A percentile compares a stretch with the other conserved stretches of the same genome.
Conservation (phyloP, 1,140 invertebrate genomes). For the Chlorops oryzae region DNA sequence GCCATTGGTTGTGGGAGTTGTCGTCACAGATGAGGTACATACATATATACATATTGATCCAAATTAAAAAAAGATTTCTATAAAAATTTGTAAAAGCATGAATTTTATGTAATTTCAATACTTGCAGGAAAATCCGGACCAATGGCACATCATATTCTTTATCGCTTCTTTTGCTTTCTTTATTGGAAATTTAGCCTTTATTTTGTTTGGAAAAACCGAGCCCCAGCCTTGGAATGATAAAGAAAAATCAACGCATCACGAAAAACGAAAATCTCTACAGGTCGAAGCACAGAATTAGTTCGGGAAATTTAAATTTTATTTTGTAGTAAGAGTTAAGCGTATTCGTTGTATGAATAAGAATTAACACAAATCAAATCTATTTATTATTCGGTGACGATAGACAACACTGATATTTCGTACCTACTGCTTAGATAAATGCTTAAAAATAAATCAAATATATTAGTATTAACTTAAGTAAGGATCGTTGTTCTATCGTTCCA, state of each 20-base stretch:
- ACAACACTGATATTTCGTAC: no score
- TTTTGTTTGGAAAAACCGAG: conserved; percentile 2
- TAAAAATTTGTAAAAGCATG: no score
- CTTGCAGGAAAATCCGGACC: conserved; percentile 48
- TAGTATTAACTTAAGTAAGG: no score
- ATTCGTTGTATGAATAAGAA: background rate
- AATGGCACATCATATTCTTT: conserved; percentile 73
- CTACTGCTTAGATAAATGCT: no score
- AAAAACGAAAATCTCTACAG: background rate
- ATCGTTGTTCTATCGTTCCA: no score
- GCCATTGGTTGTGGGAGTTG: conserved; percentile 57
- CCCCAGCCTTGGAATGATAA: conserved; percentile 43
- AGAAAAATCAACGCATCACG: background rate
- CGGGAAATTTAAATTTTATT: background rate
- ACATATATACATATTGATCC: no score
- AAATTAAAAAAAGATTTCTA: no score
- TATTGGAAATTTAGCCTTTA: conserved; percentile 5
- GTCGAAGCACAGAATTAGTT: conserved; percentile 1
- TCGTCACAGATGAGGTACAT: conserved; percentile 59
- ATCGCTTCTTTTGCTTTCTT: conserved; percentile 61
- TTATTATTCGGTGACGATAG: no score
- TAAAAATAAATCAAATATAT: no score
- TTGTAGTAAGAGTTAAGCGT: background rate
- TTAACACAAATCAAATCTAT: no score
- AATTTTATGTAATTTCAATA: no score